A percentile compares a stretch with the other conserved stretches of the same genome.
Conservation (phyloP, 2,113 vertebrate species). For the Poeciliopsis prolifica region DNA sequence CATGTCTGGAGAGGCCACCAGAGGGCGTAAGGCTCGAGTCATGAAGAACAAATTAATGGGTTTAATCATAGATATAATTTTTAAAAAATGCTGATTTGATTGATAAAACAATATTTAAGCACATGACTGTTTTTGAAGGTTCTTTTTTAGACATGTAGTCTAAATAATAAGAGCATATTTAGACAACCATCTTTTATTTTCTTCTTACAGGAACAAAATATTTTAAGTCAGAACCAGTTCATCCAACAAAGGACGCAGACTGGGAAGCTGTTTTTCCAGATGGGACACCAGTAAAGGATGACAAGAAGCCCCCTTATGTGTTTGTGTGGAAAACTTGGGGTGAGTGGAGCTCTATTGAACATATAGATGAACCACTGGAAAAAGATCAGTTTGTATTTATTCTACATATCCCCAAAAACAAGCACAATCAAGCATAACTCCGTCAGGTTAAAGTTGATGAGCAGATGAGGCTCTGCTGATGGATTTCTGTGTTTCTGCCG, state of each 20-base stretch:
- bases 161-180: neutral
- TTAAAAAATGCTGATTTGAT: too few species aligned
- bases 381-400: too few species aligned
- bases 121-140: too few species aligned
- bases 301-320: slow-evolving; percentile 84
- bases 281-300: slow-evolving; percentile 77
- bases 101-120: too few species aligned
- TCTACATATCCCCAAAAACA: neutral
- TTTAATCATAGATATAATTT: too few species aligned
- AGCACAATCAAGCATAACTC: neutral
- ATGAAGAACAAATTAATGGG: too few species aligned
- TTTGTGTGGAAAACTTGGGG: slow-evolving; percentile 94
- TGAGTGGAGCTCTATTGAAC: slow-evolving; percentile 61
- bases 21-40: neutral
- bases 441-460: neutral
- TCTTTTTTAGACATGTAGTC: too few species aligned
- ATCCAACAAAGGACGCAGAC: slow-evolving; percentile 69
- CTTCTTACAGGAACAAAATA: slow-evolving; percentile 79
- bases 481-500: neutral
- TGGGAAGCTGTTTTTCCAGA: slow-evolving; percentile 83
- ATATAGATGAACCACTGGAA: neutral
- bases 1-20: neutral
- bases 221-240: slow-evolving; percentile 80
- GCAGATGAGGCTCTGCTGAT: neutral
- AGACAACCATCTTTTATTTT: neutral